These are phyloP conservation scores for Stegodyphus dumicola DNA, from an alignment of 1,140 invertebrate genomes.

Conservation along the genomic window DNA sequence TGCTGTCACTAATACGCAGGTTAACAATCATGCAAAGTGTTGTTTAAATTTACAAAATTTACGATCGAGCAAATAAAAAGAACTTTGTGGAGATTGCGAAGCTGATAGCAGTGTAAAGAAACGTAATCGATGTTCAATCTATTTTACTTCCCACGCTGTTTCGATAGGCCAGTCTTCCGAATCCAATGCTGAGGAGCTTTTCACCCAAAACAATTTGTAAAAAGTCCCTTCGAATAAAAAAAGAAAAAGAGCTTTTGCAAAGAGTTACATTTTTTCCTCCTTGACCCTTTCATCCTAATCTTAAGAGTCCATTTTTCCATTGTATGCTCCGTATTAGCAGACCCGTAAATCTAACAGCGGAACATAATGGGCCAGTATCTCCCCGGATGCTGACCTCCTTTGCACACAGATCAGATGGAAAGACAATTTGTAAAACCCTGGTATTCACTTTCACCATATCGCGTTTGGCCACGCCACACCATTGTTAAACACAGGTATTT, in stretches of 20 bases:
- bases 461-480: slow-evolving; percentile 41
- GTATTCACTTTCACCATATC: slow-evolving; percentile 59
- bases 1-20: too few species aligned
- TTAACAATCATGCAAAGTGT: too few species aligned
- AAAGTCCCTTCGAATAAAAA: background rate
- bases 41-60: too few species aligned
- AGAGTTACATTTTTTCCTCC: slow-evolving; percentile 45
- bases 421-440: slow-evolving; percentile 57
- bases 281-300: slow-evolving; percentile 48
- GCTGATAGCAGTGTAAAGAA: too few species aligned
- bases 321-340: slow-evolving; percentile 22
- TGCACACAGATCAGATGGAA: slow-evolving; percentile 37
- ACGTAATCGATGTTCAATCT: too few species aligned
- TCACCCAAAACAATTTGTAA: slow-evolving; percentile 39
- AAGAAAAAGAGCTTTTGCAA: background rate
- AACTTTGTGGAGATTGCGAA: too few species aligned
- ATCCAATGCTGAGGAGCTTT: too few species aligned
- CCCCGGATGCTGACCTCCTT: slow-evolving; percentile 48
- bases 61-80: too few species aligned
- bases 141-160: too few species aligned
- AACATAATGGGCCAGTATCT: slow-evolving; percentile 21
- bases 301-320: slow-evolving; percentile 38
- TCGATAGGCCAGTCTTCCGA: too few species aligned
- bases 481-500: slow-evolving; percentile 48
- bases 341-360: slow-evolving; percentile 34